A percentile compares a stretch with the other conserved stretches of the same genome.
Evolutionary conservation across 2,888 invertebrate species (phyloP).

Genomic region (Caenorhabditis sp.): DNA sequence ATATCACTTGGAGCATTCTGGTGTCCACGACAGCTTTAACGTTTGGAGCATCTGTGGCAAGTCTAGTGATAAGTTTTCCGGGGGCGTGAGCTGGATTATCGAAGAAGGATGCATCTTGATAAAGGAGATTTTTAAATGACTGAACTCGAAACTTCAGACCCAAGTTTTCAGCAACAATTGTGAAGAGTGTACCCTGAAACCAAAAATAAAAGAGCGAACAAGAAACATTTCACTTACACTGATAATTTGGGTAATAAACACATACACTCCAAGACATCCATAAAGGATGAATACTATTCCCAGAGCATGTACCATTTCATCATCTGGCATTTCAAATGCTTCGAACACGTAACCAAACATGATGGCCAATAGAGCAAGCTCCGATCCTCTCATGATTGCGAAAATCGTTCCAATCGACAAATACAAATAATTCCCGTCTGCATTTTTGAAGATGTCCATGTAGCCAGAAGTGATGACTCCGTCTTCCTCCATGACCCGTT

Average conservation of each 20-base stretch:
- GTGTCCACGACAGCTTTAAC: slow-evolving; percentile 84
- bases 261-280: slow-evolving; percentile 59
- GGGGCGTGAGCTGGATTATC: slow-evolving; percentile 83
- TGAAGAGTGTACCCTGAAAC: slow-evolving; percentile 62
- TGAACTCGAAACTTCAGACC: slow-evolving; percentile 73
- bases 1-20: slow-evolving; percentile 83
- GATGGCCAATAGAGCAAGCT: slow-evolving; percentile 84
- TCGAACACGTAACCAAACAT: slow-evolving; percentile 76
- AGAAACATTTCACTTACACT: slow-evolving; percentile 54
- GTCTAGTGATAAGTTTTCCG: slow-evolving; percentile 83
- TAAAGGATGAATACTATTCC: slow-evolving; percentile 45
- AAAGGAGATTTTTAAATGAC: slow-evolving; percentile 80
- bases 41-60: slow-evolving; percentile 84
- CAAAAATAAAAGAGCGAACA: neutral
- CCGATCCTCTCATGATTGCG: slow-evolving; percentile 83
- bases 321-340: slow-evolving; percentile 45
- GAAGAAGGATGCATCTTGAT: slow-evolving; percentile 84
- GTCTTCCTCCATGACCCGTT: slow-evolving; percentile 64
- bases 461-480: slow-evolving; percentile 56
- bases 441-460: slow-evolving; percentile 64
- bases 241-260: slow-evolving; percentile 58
- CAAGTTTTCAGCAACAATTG: slow-evolving; percentile 75
- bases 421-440: slow-evolving; percentile 67
- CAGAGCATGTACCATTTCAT: slow-evolving; percentile 31
- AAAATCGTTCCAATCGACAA: slow-evolving; percentile 67